A percentile compares a stretch with the other conserved stretches of the same genome.
Conservation (phyloP, 2,113 vertebrate species). For the Trinectes maculatus region DNA sequence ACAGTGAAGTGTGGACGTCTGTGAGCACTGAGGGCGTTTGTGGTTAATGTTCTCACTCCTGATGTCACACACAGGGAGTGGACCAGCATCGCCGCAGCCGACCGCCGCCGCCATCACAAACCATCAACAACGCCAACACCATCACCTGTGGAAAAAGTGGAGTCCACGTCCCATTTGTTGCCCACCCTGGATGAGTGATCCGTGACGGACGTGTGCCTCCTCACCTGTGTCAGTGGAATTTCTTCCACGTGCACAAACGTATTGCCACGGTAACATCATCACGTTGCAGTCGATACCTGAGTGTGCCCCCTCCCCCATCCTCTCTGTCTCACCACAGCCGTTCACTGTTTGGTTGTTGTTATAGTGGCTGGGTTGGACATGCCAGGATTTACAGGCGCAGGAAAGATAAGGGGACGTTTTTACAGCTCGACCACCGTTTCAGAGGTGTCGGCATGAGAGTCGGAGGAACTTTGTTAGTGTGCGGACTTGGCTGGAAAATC, state of each 20-base stretch:
- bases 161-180: slow-evolving; percentile 15
- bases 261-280: no score
- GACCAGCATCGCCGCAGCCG: slow-evolving; percentile 23
- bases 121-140: slow-evolving; percentile 31
- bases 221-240: background rate
- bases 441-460: slow-evolving; percentile 45
- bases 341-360: slow-evolving; percentile 55
- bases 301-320: slow-evolving; percentile 34
- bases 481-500: slow-evolving; percentile 76
- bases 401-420: slow-evolving; percentile 82
- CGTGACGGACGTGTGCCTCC: background rate
- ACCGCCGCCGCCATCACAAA: background rate
- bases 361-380: slow-evolving; percentile 55
- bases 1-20: background rate
- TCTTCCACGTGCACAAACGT: no score
- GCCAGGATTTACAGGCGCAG: slow-evolving; percentile 67
- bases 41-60: slow-evolving; percentile 52
- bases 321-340: slow-evolving; percentile 52
- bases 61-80: slow-evolving; percentile 44
- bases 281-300: no score
- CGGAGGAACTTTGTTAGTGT: slow-evolving; percentile 58
- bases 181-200: slow-evolving; percentile 11
- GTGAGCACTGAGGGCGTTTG: background rate
- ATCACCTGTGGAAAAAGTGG: slow-evolving; percentile 21
- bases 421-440: slow-evolving; percentile 59